Evolutionary conservation across 1,140 invertebrate species (phyloP), one percentile per base, ranked within the genome.

Genomic region (Drosophila trapezifrons): DNA sequence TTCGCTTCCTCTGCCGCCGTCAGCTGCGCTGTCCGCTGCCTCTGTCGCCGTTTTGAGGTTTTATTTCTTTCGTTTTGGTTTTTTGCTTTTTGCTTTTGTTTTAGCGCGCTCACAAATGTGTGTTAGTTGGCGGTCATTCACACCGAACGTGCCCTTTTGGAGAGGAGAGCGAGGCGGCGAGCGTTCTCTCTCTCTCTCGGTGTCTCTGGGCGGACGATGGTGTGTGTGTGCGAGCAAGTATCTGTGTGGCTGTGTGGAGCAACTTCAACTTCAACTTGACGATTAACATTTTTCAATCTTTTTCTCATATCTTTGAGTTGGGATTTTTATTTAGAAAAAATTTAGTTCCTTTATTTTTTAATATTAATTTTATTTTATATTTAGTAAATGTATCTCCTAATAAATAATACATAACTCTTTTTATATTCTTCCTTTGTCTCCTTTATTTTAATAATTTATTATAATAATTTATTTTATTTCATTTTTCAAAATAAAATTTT

Each of bases 61-160:
- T 78, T 74, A 59, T 49, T 72, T 43, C 40, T 57, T 75, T 57
- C 32, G 56, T 40, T 64, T 59, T 67, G 66, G 13, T 76, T 57
- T 63, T 55, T 46, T 29, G 57, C 40, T 63, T 75, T 76, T 75
- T 90, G 77, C 65, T 80, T 87, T 90, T 90, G 83, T 86, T 87
- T 83, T 87, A 89, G 80, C 80, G 80, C 84, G 86, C 84, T 87
- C 84, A 74, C 84, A 91, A 91, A 91, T 91, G 90, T 91, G 90
- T 91, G 90, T 91, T 91, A 91, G 90, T 84, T 76, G 76, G 82
- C 89, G 90, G 90, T 91, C 90, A 91, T 91, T 91, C 90, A 91
- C 90, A 90, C 77, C 71, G 80, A 91, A 91, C 87, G 80, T 90
- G 87, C 87, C 87, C 87, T 89, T 89, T 90, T 69, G 56, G 78